Evolutionary conservation across 2,888 invertebrate genomes (phyloP), one percentile per base, ranked within the genome.

Genomic region (Metalampra italica): DNA sequence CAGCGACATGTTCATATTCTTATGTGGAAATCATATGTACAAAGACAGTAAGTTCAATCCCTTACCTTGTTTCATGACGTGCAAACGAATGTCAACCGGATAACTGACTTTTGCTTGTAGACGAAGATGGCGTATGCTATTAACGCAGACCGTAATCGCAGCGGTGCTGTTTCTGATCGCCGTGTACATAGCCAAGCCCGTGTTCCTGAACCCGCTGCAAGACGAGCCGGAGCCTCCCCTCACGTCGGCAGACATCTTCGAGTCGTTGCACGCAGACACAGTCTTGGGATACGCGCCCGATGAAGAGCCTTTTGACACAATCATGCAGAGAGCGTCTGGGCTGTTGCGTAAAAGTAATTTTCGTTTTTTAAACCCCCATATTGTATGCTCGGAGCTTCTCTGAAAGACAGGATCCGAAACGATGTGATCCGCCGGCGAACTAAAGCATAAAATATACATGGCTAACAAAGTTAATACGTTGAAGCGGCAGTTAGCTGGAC

Each of bases 31-130:
- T 73, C 76, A 47, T 84, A 81, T 58, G 56, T 83, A 36, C 86
- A 85, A 59, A 74, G 87, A 54, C 77, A 75, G 87, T 87, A 59
- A 51, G 79, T 71, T n/a, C n/a, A n/a, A n/a, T n/a, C n/a, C n/a
- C n/a, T n/a, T n/a, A n/a, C n/a, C n/a, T n/a, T n/a, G n/a, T n/a
- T n/a, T n/a, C n/a, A n/a, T n/a, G n/a, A n/a, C n/a, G n/a, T n/a
- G n/a, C n/a, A n/a, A n/a, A n/a, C n/a, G n/a, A n/a, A n/a, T n/a
- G n/a, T n/a, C n/a, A n/a, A n/a, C n/a, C n/a, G n/a, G n/a, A n/a
- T n/a, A n/a, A n/a, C n/a, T n/a, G n/a, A n/a, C n/a, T n/a, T n/a
- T n/a, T 22, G 3, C 1, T 69, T 65, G 42, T 59, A 86, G 86
- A 45, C 68, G 85, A 29, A 68, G 79, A 62, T 85, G 82, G 82